phyloP scores from a whole-genome alignment of 2,797 vertebrate species.

The Benthosema pterotum region DNA sequence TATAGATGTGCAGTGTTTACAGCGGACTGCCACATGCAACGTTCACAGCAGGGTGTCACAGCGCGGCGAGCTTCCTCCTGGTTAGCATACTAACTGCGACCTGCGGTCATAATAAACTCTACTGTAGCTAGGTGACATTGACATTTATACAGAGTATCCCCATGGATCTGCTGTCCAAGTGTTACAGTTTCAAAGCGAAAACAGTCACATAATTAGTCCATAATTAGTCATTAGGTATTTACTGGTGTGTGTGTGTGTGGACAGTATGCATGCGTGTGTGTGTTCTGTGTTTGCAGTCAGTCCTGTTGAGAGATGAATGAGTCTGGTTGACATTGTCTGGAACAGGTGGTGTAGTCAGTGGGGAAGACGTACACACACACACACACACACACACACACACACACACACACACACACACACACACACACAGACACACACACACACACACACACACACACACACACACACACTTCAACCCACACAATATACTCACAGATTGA shows the following conservation, averaged over 20 bases:
- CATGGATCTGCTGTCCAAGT: conserved; percentile 19
- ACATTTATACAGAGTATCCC: background rate
- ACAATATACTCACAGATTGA: conserved; percentile 39
- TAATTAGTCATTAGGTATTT: conserved; percentile 33
- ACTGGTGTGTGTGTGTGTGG: conserved; percentile 13
- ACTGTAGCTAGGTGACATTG: conserved; percentile 2
- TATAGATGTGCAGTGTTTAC: no score
- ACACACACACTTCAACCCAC: background rate
- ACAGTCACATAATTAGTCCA: conserved; percentile 50
- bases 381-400: conserved; percentile 15
- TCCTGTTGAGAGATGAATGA: conserved; percentile 83
- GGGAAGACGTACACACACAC: conserved; percentile 58
- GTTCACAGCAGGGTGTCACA: no score
- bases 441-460: conserved; percentile 20
- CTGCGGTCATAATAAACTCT: no score
- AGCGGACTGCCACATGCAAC: no score
- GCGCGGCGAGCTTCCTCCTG: no score
- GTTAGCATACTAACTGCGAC: no score
- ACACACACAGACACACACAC: conserved; percentile 30
- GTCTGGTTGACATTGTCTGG: conserved; percentile 79
- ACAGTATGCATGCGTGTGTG: conserved; percentile 14
- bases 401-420: conserved; percentile 25
- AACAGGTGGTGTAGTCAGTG: conserved; percentile 83
- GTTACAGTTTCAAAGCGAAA: conserved; percentile 13
- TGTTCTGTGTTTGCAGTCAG: conserved; percentile 23